phyloP scores from a whole-genome alignment of 1,140 invertebrate genomes.

The Aphelinus certus region DNA sequence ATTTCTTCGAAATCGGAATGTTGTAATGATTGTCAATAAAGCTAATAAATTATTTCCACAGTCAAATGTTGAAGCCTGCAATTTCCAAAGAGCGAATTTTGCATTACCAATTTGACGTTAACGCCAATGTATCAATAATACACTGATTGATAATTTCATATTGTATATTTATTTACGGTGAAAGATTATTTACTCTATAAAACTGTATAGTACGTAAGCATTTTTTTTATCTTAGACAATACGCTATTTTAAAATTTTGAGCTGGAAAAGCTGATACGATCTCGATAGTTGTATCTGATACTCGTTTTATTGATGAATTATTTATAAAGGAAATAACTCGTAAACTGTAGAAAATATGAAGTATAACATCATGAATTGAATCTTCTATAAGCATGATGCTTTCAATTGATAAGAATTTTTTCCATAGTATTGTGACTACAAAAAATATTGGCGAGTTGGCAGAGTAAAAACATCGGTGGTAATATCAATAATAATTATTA shows the following conservation, averaged over 20 bases:
- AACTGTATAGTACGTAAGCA: slow-evolving; percentile 8
- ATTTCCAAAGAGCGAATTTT: too few relatives aligned
- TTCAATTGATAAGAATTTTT: background rate
- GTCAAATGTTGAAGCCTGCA: too few relatives aligned
- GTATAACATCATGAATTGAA: slow-evolving; percentile 36
- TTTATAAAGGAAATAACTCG: slow-evolving; percentile 35
- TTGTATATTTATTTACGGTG: background rate
- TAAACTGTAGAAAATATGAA: slow-evolving; percentile 37
- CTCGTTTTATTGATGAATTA: slow-evolving; percentile 33
- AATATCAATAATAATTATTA: slow-evolving; percentile 63
- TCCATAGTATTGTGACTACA: slow-evolving; percentile 27
- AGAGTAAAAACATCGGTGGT: slow-evolving; percentile 38
- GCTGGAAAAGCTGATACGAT: slow-evolving; percentile 9
- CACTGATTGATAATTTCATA: slow-evolving; percentile 15
- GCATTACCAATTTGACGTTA: too few relatives aligned
- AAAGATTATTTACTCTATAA: background rate
- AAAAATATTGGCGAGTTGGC: slow-evolving; percentile 35
- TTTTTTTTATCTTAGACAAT: background rate
- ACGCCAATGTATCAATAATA: background rate
- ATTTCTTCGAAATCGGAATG: too few relatives aligned
- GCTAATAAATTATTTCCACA: too few relatives aligned
- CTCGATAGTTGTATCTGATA: slow-evolving; percentile 15
- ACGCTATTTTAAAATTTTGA: slow-evolving; percentile 4
- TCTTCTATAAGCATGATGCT: slow-evolving; percentile 31
- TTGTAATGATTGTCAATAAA: too few relatives aligned